Percentiles rank a stretch among this genome's conserved stretches.
phyloP scores from a whole-genome alignment of 2,888 invertebrate genomes.

The Cantharis rufa region DNA sequence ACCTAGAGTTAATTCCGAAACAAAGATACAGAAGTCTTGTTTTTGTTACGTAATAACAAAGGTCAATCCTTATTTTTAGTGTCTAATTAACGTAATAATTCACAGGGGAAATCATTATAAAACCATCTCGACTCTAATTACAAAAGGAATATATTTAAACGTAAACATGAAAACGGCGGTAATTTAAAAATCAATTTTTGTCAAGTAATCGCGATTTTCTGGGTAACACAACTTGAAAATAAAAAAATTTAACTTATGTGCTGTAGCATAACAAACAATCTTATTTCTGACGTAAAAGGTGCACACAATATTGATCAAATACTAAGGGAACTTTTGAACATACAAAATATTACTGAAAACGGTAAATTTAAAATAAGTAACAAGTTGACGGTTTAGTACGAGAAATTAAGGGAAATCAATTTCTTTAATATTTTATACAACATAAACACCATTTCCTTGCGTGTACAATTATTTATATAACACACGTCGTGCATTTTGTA shows the following conservation, averaged over 20 bases:
- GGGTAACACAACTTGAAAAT: neutral
- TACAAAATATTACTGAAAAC: neutral
- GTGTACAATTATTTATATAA: neutral
- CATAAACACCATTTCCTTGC: neutral
- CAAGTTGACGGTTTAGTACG: neutral
- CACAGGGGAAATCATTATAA: neutral
- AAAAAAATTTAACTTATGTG: neutral
- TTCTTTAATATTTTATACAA: neutral
- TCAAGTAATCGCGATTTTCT: neutral
- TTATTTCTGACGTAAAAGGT: neutral
- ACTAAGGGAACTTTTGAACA: neutral
- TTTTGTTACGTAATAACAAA: neutral
- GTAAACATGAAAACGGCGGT: neutral
- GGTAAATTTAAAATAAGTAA: neutral
- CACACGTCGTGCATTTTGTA: neutral
- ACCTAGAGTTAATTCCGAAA: neutral
- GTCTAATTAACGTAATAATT: neutral
- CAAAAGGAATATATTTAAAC: neutral
- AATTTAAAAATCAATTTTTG: neutral
- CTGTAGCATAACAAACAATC: neutral
- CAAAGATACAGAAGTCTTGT: neutral
- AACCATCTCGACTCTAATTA: neutral
- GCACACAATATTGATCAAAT: neutral
- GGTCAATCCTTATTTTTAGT: neutral
- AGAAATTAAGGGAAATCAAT: neutral